Evolutionary conservation across 2,113 vertebrate species (phyloP), one percentile per base, ranked within the genome.

Genomic region (Epinephelus lanceolatus): DNA sequence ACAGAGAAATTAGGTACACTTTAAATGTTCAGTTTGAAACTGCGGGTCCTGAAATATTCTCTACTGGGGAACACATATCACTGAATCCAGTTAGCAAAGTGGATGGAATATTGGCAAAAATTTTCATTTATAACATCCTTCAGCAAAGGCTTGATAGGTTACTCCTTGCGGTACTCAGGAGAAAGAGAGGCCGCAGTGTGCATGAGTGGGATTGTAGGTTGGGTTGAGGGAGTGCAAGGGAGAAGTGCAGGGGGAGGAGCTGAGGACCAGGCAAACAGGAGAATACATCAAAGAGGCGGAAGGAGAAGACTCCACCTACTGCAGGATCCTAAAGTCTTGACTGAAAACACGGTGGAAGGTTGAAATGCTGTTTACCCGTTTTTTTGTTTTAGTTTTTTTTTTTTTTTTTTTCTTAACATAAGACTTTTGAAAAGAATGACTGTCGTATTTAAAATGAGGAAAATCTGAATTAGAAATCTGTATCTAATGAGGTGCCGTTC

Each of bases 121-220:
- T 99, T 98, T 98, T 97, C 97, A 99, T 99, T 99, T 99, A 99
- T 98, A 99, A 99, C 98, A 99, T 98, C 98, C 98, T 99, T 96
- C 98, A 99, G 96, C 98, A 99, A 99, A 99, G 97, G 97, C 97
- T 98, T 96, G 95, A 97, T 98, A 99, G 97, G 98, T 99, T 98
- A 98, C 98, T 99, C 97, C 97, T 99, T 98, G 97, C 96, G 97
- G 98, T 96, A 96, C 97, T 97, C 96, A 94, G 95, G 91, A 96
- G 90, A 95, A 91, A 95, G 94, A 95, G 91, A 94, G 93, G 88
- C 90, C 84, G 90, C 92, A 91, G 92, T 92, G 90, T 95, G 90
- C 90, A 94, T 94, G 91, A 87, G 90, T 77, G 94, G 87, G 94
- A 91, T 85, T 88, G 91, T 86, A 94, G 84, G 88, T 91, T 84